Conservation (phyloP, 2,888 invertebrate genomes). For the Micropterix aruncella region DNA sequence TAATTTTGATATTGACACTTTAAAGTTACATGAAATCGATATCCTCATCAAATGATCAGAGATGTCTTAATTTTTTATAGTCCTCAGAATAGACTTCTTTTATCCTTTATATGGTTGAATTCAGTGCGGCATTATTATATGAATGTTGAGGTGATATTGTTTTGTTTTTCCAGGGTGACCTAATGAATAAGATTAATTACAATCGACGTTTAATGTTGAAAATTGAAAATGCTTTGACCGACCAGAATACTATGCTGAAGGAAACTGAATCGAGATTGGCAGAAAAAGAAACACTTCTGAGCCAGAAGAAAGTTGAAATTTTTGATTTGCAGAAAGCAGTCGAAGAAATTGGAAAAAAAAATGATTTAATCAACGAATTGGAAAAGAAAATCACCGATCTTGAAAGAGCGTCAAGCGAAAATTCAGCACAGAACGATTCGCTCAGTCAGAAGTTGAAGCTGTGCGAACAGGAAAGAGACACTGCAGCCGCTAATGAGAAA, state of each 20-base stretch:
- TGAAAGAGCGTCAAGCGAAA: constrained; percentile 11
- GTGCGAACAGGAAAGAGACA: too few species aligned
- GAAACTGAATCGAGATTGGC: not conserved
- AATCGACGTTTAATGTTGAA: not conserved
- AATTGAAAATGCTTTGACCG: not conserved
- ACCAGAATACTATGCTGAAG: not conserved
- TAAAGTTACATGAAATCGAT: too few species aligned
- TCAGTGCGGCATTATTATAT: too few species aligned
- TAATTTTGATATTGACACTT: too few species aligned
- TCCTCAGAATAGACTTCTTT: too few species aligned
- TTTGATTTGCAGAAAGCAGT: not conserved
- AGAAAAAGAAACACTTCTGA: not conserved
- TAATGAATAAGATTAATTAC: not conserved
- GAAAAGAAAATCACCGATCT: constrained; percentile 7
- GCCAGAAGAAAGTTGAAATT: not conserved
- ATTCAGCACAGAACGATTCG: constrained; percentile 34
- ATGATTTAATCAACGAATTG: not conserved
- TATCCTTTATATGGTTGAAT: too few species aligned
- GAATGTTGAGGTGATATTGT: too few species aligned
- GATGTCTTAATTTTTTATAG: too few species aligned
- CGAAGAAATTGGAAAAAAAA: not conserved
- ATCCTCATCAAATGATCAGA: too few species aligned
- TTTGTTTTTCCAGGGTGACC: not conserved
- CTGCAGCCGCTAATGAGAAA: too few species aligned
- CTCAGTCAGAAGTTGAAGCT: constrained; percentile 41